These are phyloP conservation scores for Lordiphosa stackelbergi DNA, from an alignment of 1,140 invertebrate genomes.

Conservation along the genomic window DNA sequence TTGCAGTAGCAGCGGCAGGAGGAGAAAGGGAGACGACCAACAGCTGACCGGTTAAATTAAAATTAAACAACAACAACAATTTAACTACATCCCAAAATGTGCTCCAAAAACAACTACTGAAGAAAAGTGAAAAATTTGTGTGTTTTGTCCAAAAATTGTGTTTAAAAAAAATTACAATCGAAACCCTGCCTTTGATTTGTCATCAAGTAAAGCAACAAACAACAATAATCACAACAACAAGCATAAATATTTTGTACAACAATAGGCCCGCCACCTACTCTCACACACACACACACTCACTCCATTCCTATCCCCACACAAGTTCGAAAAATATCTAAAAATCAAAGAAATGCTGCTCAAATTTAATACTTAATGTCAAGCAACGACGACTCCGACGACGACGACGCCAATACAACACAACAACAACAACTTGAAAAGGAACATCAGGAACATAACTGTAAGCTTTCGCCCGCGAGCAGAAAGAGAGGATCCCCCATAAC, in stretches of 20 bases:
- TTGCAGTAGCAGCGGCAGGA: constrained; percentile 1
- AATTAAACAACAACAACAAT: constrained; percentile 22
- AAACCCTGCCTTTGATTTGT: not conserved
- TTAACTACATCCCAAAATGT: constrained; percentile 39
- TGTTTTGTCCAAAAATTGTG: constrained; percentile 68
- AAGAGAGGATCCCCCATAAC: constrained; percentile 8
- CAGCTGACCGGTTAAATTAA: constrained; percentile 46
- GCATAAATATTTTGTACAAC: constrained; percentile 7
- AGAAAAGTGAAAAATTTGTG: constrained; percentile 68
- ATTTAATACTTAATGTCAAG: constrained; percentile 58
- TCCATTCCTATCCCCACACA: constrained; percentile 19
- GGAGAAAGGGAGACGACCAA: too few species aligned
- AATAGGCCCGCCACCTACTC: constrained; percentile 26
- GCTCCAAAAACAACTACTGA: constrained; percentile 11
- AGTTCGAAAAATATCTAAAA: constrained; percentile 19
- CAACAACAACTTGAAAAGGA: constrained; percentile 27
- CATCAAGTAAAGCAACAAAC: constrained; percentile 1
- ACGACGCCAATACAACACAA: constrained; percentile 6
- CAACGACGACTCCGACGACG: constrained; percentile 20
- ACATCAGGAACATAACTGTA: constrained; percentile 25
- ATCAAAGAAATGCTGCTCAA: constrained; percentile 61
- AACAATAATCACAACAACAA: constrained; percentile 4
- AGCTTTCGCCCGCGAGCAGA: constrained; percentile 18
- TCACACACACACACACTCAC: constrained; percentile 23
- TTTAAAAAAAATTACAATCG: constrained; percentile 29